Evolutionary conservation across 2,797 vertebrate genomes (phyloP).

Genomic region (Adelosebastes latens): DNA sequence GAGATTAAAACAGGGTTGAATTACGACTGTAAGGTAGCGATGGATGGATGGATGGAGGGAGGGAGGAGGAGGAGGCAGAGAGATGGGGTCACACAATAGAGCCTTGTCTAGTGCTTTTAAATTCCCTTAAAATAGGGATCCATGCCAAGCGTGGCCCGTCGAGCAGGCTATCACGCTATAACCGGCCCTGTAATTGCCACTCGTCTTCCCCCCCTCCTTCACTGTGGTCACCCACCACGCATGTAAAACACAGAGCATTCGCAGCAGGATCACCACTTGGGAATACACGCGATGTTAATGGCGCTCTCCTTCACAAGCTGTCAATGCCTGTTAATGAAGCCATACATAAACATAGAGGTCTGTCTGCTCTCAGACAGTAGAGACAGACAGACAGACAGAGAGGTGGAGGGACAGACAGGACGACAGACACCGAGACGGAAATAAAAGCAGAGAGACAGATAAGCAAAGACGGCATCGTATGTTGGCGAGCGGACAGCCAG

Average conservation of each 20-base stretch:
- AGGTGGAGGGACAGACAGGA: not conserved
- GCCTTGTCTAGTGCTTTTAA: slow-evolving; percentile 75
- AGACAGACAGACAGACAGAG: not conserved
- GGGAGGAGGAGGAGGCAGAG: not conserved
- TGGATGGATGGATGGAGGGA: slow-evolving; percentile 17
- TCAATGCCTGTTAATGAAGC: slow-evolving; percentile 56
- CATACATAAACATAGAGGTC: slow-evolving; percentile 56
- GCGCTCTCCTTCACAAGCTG: slow-evolving; percentile 55
- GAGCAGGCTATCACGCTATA: slow-evolving; percentile 57
- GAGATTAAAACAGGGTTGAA: slow-evolving; percentile 68
- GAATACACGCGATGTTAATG: slow-evolving; percentile 47
- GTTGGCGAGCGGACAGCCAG: slow-evolving; percentile 28
- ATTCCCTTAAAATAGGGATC: slow-evolving; percentile 71
- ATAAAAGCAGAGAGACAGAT: slow-evolving; percentile 23
- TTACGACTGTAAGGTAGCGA: slow-evolving; percentile 52
- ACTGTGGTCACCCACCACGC: slow-evolving; percentile 34
- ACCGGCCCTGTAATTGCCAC: slow-evolving; percentile 75
- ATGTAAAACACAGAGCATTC: slow-evolving; percentile 52
- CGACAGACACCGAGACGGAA: slow-evolving; percentile 1
- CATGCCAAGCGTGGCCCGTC: slow-evolving; percentile 64
- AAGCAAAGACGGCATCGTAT: slow-evolving; percentile 28
- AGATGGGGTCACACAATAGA: slow-evolving; percentile 62
- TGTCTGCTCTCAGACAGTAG: not conserved
- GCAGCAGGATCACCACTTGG: slow-evolving; percentile 43
- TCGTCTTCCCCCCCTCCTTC: slow-evolving; percentile 38